Percentiles rank a stretch among this genome's conserved stretches.
These are phyloP conservation scores for Myotis vivesi DNA, from an alignment of 2,797 vertebrate species.

Conservation along the genomic window DNA sequence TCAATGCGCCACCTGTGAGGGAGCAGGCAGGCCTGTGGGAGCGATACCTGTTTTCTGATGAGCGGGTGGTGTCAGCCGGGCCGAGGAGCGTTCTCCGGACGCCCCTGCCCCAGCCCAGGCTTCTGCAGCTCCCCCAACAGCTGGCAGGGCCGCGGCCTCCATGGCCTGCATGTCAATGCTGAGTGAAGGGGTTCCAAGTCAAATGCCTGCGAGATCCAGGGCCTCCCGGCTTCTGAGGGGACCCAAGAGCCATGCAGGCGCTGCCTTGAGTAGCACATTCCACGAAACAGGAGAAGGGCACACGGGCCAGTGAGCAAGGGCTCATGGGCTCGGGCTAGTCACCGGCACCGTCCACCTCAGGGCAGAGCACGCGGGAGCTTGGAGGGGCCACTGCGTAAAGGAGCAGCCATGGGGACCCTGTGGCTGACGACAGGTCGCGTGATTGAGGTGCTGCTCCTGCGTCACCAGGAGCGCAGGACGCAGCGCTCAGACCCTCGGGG, in stretches of 20 bases:
- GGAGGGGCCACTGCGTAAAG: too few relatives aligned
- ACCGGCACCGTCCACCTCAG: background rate
- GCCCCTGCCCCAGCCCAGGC: accelerated
- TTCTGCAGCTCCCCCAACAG: too few relatives aligned
- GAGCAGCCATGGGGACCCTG: too few relatives aligned
- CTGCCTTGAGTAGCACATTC: background rate
- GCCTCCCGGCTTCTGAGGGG: background rate
- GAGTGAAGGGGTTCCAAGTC: background rate
- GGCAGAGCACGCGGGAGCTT: background rate
- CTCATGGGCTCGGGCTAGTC: accelerated
- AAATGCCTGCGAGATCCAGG: background rate
- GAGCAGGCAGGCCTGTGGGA: background rate
- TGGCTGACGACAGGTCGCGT: too few relatives aligned
- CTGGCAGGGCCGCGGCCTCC: too few relatives aligned
- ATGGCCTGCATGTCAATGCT: background rate
- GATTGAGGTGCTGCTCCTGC: too few relatives aligned
- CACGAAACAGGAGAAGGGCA: background rate
- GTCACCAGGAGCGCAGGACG: too few relatives aligned
- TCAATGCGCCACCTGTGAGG: slow-evolving; percentile 56
- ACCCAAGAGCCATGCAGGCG: background rate
- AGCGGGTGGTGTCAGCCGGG: background rate
- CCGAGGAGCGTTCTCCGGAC: background rate
- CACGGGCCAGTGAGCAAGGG: background rate
- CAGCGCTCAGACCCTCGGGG: too few relatives aligned
- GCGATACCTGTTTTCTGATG: background rate